Percentiles rank a stretch among this genome's conserved stretches.
These are phyloP conservation scores for Uropetala carovei DNA, from an alignment of 2,888 invertebrate genomes.

Conservation along the genomic window DNA sequence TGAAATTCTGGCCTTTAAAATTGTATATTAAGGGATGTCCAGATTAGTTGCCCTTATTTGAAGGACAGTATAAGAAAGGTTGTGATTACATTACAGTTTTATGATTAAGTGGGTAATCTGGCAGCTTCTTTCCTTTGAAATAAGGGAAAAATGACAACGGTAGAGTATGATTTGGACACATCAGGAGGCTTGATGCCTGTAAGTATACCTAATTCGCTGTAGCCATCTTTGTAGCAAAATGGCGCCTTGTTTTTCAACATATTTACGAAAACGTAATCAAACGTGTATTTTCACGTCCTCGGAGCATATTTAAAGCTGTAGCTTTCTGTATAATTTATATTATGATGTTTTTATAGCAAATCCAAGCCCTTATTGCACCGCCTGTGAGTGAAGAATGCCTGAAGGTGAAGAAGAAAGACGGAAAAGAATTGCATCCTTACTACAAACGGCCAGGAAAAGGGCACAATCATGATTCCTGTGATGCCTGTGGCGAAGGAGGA, in stretches of 20 bases:
- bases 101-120: constrained; percentile 23
- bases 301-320: no score
- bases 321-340: neutral
- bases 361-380: constrained; percentile 91
- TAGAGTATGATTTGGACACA: constrained; percentile 86
- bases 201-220: constrained; percentile 73
- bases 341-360: constrained; percentile 81
- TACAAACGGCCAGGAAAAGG: constrained; percentile 91
- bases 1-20: neutral
- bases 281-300: neutral
- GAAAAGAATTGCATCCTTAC: constrained; percentile 85
- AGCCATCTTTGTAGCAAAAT: constrained; percentile 67
- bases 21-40: constrained; percentile 48
- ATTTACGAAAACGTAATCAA: constrained; percentile 34
- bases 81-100: constrained; percentile 2
- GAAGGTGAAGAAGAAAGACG: constrained; percentile 79
- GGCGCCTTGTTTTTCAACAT: constrained; percentile 65
- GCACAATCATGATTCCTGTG: constrained; percentile 95
- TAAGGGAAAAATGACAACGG: constrained; percentile 77
- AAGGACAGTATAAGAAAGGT: constrained; percentile 27
- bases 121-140: constrained; percentile 34
- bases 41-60: constrained; percentile 36
- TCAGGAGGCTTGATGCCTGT: constrained; percentile 93
- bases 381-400: constrained; percentile 85
- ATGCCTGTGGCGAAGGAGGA: constrained; percentile 96